Evolutionary conservation across 1,140 invertebrate species (phyloP).

Genomic region (Leptoteleia sp.): DNA sequence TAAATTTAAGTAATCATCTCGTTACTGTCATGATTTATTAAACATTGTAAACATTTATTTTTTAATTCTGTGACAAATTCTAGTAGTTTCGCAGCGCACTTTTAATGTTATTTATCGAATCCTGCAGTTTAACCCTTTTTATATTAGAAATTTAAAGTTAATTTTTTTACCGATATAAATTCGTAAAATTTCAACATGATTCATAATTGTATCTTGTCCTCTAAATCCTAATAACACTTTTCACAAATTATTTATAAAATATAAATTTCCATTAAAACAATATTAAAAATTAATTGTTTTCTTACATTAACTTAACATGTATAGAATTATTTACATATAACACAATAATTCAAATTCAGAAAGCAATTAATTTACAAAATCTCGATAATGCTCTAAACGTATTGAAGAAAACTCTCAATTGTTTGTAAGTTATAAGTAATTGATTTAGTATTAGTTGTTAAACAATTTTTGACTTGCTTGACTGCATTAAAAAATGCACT

Average conservation of each 20-base stretch:
- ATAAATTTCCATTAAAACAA: slow-evolving; percentile 5
- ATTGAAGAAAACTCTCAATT: neutral
- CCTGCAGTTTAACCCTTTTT: neutral
- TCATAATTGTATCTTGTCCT: slow-evolving; percentile 7
- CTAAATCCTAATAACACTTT: neutral
- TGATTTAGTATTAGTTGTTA: neutral
- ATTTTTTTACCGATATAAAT: too few relatives aligned
- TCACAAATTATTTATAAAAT: slow-evolving; percentile 2
- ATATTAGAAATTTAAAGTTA: too few relatives aligned
- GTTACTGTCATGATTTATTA: too few relatives aligned
- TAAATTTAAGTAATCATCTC: too few relatives aligned
- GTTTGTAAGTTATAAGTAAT: neutral
- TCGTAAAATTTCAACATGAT: slow-evolving; percentile 16
- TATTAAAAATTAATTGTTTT: slow-evolving; percentile 6
- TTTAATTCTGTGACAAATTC: too few relatives aligned
- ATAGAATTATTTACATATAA: neutral
- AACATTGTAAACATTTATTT: too few relatives aligned
- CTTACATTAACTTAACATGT: slow-evolving; percentile 6
- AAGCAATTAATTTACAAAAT: slow-evolving; percentile 34
- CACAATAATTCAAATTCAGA: slow-evolving; percentile 10
- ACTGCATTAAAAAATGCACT: slow-evolving; percentile 39
- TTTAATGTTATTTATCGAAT: too few relatives aligned
- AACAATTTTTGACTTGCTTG: slow-evolving; percentile 28
- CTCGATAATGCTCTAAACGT: slow-evolving; percentile 5
- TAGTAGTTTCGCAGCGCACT: too few relatives aligned